Evolutionary conservation across 2,797 vertebrate genomes (phyloP), one percentile per base, ranked within the genome.

Genomic region (Tangara arthus): DNA sequence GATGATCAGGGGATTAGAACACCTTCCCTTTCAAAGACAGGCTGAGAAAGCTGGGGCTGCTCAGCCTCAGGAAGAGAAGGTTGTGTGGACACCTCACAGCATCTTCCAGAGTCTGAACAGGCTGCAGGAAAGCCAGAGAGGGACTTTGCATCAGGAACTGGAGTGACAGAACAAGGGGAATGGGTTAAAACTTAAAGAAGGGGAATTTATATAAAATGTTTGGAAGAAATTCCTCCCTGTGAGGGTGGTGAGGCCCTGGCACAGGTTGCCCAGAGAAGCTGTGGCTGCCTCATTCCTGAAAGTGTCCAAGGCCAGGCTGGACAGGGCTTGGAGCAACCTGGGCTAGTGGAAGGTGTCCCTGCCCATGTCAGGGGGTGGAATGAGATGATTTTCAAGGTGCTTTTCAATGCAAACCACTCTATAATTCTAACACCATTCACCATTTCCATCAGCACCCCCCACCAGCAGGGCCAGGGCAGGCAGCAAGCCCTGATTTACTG

Each of bases 401-500:
- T 49, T 61, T 70, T 47, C 42, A 50, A 56, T 0, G 6, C 50
- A 49, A 79, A n/a, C 15, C 19, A 21, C 37, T 37, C 50, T 22
- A 15, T 39, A 42, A 56, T 13, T 76, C 23, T 21, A 41, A 87
- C 71, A 49, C 46, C 27, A 0, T 26, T 81, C 59, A 37, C 75
- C 75, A 44, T 87, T 93, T 92, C 82, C 65, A 69, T 32, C 88
- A 68, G 47, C 80, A 83, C n/a, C 61, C 55, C 60, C 18, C 32
- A 39, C 4, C 50, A 80, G 81, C 77, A 71, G 65, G 61, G 83
- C 68, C 89, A 60, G 71, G 73, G 77, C 41, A 41, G 68, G 83
- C 86, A 82, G 44, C 77, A 64, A 85, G 90, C 49, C 52, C 89
- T 92, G 93, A 95, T 95, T 97, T 95, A 97, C 70, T 44, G 75